Evolutionary conservation across 2,113 vertebrate genomes (phyloP).

Genomic region (Micronisus gabar): DNA sequence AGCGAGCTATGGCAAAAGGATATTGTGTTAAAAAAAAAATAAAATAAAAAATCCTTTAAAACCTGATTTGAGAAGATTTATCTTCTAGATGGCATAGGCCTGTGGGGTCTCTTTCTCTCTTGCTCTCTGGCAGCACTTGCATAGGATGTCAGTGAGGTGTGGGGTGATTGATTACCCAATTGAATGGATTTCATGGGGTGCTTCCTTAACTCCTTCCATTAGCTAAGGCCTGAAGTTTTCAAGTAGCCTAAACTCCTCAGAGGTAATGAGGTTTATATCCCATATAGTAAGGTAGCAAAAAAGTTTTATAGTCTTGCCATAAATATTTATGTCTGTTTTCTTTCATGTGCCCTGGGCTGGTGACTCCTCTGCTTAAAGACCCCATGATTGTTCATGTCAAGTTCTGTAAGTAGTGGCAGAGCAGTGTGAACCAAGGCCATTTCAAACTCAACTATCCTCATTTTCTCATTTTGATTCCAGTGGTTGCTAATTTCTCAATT

Average conservation of each 20-base stretch:
- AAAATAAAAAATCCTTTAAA: neutral
- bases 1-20: neutral
- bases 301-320: neutral
- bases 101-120: neutral
- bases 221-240: neutral
- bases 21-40: neutral
- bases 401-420: neutral
- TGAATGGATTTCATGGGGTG: neutral
- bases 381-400: neutral
- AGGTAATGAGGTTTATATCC: slow-evolving; percentile 2
- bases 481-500: neutral
- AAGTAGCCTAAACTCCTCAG: neutral
- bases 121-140: neutral
- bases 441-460: neutral
- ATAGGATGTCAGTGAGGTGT: neutral
- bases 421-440: neutral
- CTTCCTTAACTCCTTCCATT: neutral
- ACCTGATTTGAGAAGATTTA: neutral
- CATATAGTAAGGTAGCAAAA: neutral
- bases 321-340: slow-evolving; percentile 11
- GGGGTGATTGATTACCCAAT: neutral
- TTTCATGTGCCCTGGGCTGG: neutral
- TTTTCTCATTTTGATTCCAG: neutral
- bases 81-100: neutral
- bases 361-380: neutral